Percentiles rank a stretch among this genome's conserved stretches.
phyloP scores from a whole-genome alignment of 2,888 invertebrate genomes.

The Sphaeridia pumilis region DNA sequence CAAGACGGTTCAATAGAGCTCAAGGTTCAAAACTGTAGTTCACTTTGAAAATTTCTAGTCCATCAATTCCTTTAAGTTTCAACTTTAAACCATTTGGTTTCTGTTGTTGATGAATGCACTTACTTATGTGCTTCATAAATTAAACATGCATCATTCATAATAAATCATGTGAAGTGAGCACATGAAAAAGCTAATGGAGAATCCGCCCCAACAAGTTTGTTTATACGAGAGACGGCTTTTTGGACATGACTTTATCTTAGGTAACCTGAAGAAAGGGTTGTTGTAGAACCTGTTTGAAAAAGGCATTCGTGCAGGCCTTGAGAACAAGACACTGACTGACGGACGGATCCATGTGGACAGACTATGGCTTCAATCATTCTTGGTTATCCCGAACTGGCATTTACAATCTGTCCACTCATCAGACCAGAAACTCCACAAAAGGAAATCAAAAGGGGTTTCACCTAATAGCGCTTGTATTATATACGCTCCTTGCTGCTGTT shows the following conservation, averaged over 20 bases:
- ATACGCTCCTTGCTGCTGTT: too few species aligned
- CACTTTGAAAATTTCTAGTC: too few species aligned
- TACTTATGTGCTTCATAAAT: too few species aligned
- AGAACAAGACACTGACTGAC: background rate
- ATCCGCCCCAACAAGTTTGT: background rate
- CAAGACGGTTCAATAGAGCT: too few species aligned
- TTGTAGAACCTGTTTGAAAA: background rate
- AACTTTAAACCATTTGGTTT: background rate
- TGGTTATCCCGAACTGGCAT: background rate
- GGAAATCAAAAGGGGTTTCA: background rate
- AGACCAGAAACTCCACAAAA: conserved; percentile 2
- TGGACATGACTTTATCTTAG: too few species aligned
- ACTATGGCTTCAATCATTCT: background rate
- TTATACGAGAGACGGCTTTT: background rate
- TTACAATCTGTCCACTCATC: conserved; percentile 3
- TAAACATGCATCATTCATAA: background rate
- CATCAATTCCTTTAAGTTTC: background rate
- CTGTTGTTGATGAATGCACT: background rate
- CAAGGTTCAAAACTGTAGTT: too few species aligned
- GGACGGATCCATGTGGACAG: background rate
- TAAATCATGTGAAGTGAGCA: conserved; percentile 1
- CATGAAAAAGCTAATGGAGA: background rate
- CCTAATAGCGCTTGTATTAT: too few species aligned
- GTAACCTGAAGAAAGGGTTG: background rate
- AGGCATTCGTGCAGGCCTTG: background rate